Evolutionary conservation across 2,113 vertebrate genomes (phyloP).

Genomic region (Elephas maximus): DNA sequence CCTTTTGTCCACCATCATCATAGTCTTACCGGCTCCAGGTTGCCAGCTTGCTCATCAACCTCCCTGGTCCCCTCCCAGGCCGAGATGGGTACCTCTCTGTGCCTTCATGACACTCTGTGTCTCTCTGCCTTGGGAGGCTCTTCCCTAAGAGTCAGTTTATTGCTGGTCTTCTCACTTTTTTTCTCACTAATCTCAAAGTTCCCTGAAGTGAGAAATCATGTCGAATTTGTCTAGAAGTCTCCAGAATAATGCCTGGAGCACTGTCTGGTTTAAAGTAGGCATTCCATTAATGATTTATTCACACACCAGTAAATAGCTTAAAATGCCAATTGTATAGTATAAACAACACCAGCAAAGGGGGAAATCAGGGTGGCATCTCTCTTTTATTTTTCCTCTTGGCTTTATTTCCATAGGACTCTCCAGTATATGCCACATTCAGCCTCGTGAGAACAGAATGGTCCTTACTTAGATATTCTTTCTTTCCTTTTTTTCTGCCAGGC

Average conservation of each 20-base stretch:
- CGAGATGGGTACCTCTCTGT: accelerated
- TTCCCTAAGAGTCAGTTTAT: neutral
- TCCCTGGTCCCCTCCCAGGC: no score
- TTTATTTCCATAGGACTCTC: neutral
- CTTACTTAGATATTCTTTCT: neutral
- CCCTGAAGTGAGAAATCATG: neutral
- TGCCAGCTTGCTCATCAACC: neutral
- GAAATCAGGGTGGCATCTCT: neutral
- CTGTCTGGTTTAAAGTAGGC: neutral
- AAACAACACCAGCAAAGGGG: neutral
- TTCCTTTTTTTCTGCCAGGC: neutral
- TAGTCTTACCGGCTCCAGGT: accelerated
- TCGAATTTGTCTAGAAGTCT: neutral
- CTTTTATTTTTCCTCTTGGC: neutral
- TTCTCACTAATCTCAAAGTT: neutral
- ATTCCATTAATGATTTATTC: neutral
- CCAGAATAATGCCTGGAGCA: neutral
- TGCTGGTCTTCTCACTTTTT: neutral
- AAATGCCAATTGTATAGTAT: neutral
- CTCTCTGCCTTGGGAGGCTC: neutral
- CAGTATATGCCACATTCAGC: accelerated
- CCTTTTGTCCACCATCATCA: no score
- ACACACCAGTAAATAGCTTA: neutral
- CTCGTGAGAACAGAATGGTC: neutral
- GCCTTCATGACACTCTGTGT: accelerated